Evolutionary conservation across 2,888 invertebrate genomes (phyloP), one percentile per base, ranked within the genome.

Genomic region (Rotaria magnacalcarata): DNA sequence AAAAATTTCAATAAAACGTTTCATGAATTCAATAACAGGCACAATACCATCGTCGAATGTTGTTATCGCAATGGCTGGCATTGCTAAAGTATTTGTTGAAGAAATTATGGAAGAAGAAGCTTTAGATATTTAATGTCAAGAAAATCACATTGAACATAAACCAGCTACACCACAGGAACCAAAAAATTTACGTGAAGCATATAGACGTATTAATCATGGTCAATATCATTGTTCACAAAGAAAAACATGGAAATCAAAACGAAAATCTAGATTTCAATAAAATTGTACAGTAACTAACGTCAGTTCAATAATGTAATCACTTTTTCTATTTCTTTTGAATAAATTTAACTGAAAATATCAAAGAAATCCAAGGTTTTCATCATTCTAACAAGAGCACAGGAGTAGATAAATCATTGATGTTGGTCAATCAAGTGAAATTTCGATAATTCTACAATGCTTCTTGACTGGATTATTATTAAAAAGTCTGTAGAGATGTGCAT

Each of bases 51-150:
- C 97, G 0, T 98, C 98, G 90, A 98, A 98, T 93, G 98, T 98
- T 84, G 97, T 99, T 0, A 99, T 99, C 89, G 98, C 99, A 0
- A 97, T 99, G 96, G 96, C 99, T 27, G 99, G 99, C 41, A 97
- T 98, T 89, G 96, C 98, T 2, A 99, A 99, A 92, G 97, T 99
- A 0, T 99, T 97, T 92, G 96, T 97, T 21, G 99, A 98, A 41
- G 99, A 99, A 93, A 94, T 99, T 87, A 96, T 99, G 8, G 99
- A 99, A 93, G 99, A 99, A 93, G 96, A 97, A 94, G 96, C 96
- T 95, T 88, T 88, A 74, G 85, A 85, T 21, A 10, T 47, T 47
- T 47, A 80, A 80, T 47, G n/a, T 19, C 80, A 24, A 80, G 80
- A 67, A 27, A 47, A 41, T 21, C 2, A 34, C 19, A 52, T 54